Evolutionary conservation across 2,113 vertebrate genomes (phyloP).

Genomic region (Chaenocephalus aceratus): DNA sequence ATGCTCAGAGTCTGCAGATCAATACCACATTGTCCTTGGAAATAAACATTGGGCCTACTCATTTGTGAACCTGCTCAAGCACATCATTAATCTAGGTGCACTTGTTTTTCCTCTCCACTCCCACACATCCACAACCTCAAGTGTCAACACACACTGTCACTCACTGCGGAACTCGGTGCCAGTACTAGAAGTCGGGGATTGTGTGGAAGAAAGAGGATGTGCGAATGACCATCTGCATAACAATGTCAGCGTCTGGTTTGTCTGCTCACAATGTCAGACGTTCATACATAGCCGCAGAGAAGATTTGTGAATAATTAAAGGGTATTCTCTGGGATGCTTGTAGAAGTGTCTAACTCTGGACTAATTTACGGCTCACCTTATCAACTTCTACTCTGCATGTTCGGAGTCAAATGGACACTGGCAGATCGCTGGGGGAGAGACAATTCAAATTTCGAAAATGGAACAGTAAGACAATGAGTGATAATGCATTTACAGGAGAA

Average conservation of each 20-base stretch:
- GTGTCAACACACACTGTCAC: conserved; percentile 81
- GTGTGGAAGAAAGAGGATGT: conserved; percentile 67
- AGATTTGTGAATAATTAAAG: conserved; percentile 78
- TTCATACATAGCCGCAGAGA: conserved; percentile 70
- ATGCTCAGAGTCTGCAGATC: conserved; percentile 76
- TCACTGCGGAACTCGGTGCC: conserved; percentile 63
- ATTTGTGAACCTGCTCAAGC: conserved; percentile 83
- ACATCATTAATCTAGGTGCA: conserved; percentile 83
- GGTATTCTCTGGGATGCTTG: conserved; percentile 46
- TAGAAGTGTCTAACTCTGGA: conserved; percentile 64
- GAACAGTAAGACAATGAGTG: conserved; percentile 20
- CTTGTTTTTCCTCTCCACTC: conserved; percentile 36
- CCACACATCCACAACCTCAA: conserved; percentile 42
- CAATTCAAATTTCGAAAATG: conserved; percentile 25
- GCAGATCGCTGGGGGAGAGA: conserved; percentile 29
- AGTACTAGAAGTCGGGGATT: conserved; percentile 66
- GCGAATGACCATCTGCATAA: conserved; percentile 79
- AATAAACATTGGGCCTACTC: conserved; percentile 80
- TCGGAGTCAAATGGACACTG: conserved; percentile 46
- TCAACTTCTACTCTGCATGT: conserved; percentile 55
- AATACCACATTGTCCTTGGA: conserved; percentile 83
- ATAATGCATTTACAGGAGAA: not conserved
- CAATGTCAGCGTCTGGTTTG: conserved; percentile 75
- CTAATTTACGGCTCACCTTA: conserved; percentile 64
- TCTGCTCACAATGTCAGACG: conserved; percentile 75